A percentile compares a stretch with the other conserved stretches of the same genome.
Conservation (phyloP, 2,113 vertebrate species). For the Callorhinus ursinus region DNA sequence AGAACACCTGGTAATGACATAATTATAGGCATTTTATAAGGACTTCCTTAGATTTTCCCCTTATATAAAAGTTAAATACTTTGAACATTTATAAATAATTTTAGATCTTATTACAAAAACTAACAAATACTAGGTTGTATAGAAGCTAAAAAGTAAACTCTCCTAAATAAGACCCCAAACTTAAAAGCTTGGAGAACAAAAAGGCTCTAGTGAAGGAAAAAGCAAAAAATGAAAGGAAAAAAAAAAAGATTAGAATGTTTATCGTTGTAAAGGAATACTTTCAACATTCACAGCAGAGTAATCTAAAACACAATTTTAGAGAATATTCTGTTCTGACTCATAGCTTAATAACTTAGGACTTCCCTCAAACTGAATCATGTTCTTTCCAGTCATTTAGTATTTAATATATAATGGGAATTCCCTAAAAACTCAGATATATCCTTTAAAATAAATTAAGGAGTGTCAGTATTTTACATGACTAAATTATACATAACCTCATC, state of each 20-base stretch:
- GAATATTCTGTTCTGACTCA: neutral
- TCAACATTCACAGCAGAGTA: neutral
- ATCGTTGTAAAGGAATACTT: constrained; percentile 3
- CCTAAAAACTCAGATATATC: constrained; percentile 16
- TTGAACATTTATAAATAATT: neutral
- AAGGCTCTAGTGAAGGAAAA: neutral
- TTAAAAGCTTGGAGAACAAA: neutral
- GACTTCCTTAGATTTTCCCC: neutral
- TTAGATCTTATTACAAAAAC: neutral
- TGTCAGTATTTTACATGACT: constrained; percentile 25
- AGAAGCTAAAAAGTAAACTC: neutral
- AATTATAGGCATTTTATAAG: neutral
- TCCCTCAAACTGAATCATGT: neutral
- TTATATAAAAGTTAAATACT: neutral
- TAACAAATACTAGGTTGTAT: neutral
- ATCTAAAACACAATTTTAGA: neutral
- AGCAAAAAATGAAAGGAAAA: neutral
- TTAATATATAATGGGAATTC: constrained; percentile 32
- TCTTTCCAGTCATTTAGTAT: constrained; percentile 22
- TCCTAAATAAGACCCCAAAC: neutral
- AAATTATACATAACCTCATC: constrained; percentile 24
- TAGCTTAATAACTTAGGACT: neutral
- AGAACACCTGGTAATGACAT: neutral
- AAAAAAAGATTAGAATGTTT: neutral
- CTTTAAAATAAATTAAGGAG: constrained; percentile 53